These are phyloP conservation scores for Ametastegia equiseti DNA, from an alignment of 2,888 invertebrate genomes.

Conservation along the genomic window DNA sequence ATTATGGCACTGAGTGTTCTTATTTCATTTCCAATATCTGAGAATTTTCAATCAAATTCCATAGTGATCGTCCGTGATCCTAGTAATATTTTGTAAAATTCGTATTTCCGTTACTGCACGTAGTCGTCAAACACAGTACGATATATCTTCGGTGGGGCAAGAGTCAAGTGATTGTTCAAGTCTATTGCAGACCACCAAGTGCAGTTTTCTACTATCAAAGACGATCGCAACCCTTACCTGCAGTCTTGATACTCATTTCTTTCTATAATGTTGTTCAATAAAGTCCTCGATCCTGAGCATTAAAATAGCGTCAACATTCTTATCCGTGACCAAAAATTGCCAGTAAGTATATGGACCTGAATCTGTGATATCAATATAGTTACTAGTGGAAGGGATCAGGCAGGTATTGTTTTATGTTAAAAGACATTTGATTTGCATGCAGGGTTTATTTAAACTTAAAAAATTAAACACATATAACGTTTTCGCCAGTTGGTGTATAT, in stretches of 20 bases:
- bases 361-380: neutral
- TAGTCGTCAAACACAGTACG: neutral
- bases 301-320: neutral
- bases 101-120: neutral
- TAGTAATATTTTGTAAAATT: neutral
- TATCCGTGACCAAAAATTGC: neutral
- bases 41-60: neutral
- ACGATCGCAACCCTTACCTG: neutral
- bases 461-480: constrained; percentile 70
- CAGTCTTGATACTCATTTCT: neutral
- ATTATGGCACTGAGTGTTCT: neutral
- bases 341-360: neutral
- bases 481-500: constrained; percentile 52
- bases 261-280: neutral
- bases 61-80: neutral
- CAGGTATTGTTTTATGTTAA: neutral
- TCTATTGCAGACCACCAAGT: neutral
- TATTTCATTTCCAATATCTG: no score
- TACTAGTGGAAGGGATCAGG: neutral
- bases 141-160: neutral
- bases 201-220: neutral
- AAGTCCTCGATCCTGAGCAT: constrained; percentile 28
- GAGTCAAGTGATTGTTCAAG: neutral
- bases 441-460: constrained; percentile 72
- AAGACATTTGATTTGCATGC: constrained; percentile 61